A percentile compares a stretch with the other conserved stretches of the same genome.
Evolutionary conservation across 2,113 vertebrate species (phyloP).

Genomic region (Hemiprocne comata): DNA sequence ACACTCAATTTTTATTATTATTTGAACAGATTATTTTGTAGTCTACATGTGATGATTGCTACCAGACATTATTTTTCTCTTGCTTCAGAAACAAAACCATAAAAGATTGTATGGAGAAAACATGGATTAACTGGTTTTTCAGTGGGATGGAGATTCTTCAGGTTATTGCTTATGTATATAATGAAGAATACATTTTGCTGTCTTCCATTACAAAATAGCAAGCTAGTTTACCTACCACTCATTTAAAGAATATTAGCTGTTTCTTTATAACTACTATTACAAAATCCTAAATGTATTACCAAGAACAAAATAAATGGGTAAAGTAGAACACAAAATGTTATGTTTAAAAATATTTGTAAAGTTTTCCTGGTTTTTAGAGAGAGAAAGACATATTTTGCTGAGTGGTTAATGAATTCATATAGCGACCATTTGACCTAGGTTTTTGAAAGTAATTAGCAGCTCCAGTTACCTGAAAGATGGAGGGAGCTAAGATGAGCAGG

Average conservation of each 20-base stretch:
- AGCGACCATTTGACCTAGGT: conserved; percentile 63
- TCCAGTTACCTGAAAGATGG: conserved; percentile 75
- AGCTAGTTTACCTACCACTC: background rate
- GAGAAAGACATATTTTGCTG: conserved; percentile 34
- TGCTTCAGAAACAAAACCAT: background rate
- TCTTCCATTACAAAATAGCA: background rate
- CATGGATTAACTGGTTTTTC: background rate
- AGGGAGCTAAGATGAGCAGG: conserved; percentile 71
- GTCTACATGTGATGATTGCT: background rate
- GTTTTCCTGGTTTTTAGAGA: conserved; percentile 6
- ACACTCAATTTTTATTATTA: background rate
- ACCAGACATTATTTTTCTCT: background rate
- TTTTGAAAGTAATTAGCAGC: conserved; percentile 76
- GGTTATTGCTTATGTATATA: background rate
- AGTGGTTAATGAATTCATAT: conserved; percentile 66
- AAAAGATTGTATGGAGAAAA: background rate
- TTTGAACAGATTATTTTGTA: background rate
- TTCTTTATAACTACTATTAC: background rate
- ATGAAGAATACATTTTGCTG: background rate
- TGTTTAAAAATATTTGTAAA: conserved; percentile 55
- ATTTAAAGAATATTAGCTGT: background rate
- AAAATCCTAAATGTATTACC: background rate
- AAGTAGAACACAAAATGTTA: background rate
- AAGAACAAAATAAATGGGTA: background rate
- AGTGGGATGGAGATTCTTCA: background rate